phyloP scores from a whole-genome alignment of 2,888 invertebrate species.

The Agrypnus murinus region DNA sequence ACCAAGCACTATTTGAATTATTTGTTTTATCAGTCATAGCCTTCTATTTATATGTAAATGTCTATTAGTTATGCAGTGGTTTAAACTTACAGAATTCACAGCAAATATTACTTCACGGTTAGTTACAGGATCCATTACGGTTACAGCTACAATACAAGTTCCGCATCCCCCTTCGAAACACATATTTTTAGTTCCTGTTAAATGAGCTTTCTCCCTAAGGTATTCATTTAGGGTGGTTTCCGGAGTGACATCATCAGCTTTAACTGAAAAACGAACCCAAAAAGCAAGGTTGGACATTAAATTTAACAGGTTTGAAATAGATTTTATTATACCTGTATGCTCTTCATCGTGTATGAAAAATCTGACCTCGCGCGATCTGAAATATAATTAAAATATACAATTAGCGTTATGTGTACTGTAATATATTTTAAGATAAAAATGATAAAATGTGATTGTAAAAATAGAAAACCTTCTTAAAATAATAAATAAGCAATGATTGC shows the following conservation, averaged over 20 bases:
- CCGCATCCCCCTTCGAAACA: conserved; percentile 85
- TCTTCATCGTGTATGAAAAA: conserved; percentile 54
- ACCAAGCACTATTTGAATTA: conserved; percentile 76
- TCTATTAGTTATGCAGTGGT: neutral
- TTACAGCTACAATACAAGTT: conserved; percentile 76
- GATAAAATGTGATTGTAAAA: no score
- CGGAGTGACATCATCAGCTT: conserved; percentile 69
- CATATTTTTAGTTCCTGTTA: conserved; percentile 82
- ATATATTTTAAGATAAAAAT: no score
- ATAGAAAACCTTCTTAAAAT: no score
- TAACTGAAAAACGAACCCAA: conserved; percentile 60
- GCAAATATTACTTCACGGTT: conserved; percentile 73
- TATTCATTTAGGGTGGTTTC: conserved; percentile 78
- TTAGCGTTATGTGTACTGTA: neutral
- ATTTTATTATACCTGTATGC: conserved; percentile 48
- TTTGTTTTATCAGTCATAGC: no score
- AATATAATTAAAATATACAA: conserved; percentile 5
- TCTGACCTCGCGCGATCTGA: conserved; percentile 41
- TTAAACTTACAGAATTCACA: conserved; percentile 78
- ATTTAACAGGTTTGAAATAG: neutral
- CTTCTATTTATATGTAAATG: no score
- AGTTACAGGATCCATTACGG: conserved; percentile 71
- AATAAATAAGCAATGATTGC: no score
- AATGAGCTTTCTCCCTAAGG: conserved; percentile 75
- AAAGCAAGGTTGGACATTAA: neutral